Percentiles rank a stretch among this genome's conserved stretches.
phyloP scores from a whole-genome alignment of 2,113 vertebrate species.

The Neopipo cinnamomea region DNA sequence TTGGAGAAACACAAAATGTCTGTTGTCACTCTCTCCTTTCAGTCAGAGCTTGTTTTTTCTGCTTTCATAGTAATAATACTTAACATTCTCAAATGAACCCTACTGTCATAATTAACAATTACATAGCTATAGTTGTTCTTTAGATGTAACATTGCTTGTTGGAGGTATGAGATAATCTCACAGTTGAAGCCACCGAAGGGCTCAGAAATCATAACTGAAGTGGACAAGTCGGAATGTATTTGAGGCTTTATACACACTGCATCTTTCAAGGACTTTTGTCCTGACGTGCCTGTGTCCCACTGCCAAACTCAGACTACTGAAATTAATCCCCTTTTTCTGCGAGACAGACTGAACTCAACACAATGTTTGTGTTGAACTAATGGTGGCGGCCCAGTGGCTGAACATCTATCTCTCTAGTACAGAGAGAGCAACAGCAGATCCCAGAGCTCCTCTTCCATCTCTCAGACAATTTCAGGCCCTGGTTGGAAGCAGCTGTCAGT shows the following conservation, averaged over 20 bases:
- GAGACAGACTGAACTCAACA: background rate
- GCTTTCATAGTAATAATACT: background rate
- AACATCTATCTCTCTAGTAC: background rate
- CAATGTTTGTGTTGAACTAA: background rate
- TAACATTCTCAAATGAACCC: background rate
- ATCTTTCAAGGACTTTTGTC: background rate
- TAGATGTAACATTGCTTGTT: background rate
- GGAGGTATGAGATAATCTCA: background rate
- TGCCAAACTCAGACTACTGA: background rate
- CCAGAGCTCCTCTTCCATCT: background rate
- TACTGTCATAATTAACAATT: background rate
- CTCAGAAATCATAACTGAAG: background rate
- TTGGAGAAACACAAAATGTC: background rate
- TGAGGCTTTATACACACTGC: background rate
- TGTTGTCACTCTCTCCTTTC: background rate
- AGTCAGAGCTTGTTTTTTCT: background rate
- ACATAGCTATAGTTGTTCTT: background rate
- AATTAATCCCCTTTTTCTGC: background rate
- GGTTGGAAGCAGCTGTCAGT: background rate
- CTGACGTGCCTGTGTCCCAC: background rate
- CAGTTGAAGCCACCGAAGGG: background rate
- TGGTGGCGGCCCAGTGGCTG: background rate
- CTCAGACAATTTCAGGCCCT: background rate
- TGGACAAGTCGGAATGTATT: background rate
- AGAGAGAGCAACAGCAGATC: background rate